Evolutionary conservation across 2,888 invertebrate species (phyloP).

Genomic region (Melitaea athalia): DNA sequence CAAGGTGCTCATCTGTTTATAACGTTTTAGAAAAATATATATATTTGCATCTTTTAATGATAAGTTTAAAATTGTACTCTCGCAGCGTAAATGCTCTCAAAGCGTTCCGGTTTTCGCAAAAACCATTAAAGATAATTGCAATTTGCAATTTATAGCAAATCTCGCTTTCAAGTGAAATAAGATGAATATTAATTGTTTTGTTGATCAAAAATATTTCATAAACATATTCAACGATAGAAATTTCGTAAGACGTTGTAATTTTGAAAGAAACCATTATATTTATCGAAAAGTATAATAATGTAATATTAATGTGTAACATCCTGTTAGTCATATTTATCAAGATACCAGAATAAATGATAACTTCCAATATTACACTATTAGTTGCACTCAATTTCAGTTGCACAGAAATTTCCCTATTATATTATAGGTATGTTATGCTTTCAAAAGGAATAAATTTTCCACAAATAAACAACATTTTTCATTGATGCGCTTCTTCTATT

Average conservation of each 20-base stretch:
- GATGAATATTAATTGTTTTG: neutral
- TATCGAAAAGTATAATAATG: too few relatives aligned
- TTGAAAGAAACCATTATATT: too few relatives aligned
- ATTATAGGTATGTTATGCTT: too few relatives aligned
- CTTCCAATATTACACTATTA: too few relatives aligned
- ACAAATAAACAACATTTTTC: too few relatives aligned
- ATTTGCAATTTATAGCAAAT: neutral
- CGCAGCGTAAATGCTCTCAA: neutral
- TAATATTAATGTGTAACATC: too few relatives aligned
- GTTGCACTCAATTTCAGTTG: too few relatives aligned
- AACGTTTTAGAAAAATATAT: neutral
- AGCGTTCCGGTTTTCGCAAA: neutral
- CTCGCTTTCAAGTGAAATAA: conserved; percentile 4
- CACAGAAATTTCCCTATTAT: too few relatives aligned
- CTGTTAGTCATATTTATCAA: too few relatives aligned
- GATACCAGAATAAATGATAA: too few relatives aligned
- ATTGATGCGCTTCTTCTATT: too few relatives aligned
- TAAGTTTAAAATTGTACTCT: conserved; percentile 4
- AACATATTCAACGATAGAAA: neutral
- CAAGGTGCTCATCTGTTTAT: neutral
- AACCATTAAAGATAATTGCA: conserved; percentile 5
- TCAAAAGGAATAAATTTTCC: too few relatives aligned
- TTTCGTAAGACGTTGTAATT: neutral
- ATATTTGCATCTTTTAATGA: conserved; percentile 2
- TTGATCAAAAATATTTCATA: neutral